phyloP scores from a whole-genome alignment of 2,888 invertebrate genomes.

The Ommatoiulus sabulosus region DNA sequence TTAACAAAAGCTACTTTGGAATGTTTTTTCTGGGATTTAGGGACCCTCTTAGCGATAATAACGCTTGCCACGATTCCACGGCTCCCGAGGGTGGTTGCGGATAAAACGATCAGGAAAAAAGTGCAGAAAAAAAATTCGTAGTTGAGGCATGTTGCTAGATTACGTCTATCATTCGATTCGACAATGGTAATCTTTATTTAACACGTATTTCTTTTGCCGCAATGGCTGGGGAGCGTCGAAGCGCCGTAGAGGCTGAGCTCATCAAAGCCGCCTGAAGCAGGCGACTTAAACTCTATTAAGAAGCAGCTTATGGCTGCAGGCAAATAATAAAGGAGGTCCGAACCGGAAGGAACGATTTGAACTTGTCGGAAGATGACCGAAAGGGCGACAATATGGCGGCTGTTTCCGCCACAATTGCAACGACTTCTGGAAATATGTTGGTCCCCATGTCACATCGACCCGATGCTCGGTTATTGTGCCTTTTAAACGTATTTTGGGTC shows the following conservation, averaged over 20 bases:
- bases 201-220: not conserved
- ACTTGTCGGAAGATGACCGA: not conserved
- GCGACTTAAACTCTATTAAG: constrained; percentile 15
- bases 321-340: not conserved
- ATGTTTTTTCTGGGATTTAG: not conserved
- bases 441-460: not conserved
- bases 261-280: not conserved
- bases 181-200: constrained; percentile 36
- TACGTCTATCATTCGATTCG: constrained; percentile 43
- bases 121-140: not conserved
- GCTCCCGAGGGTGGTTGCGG: not conserved
- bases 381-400: constrained; percentile 12
- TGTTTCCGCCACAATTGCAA: not conserved
- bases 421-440: not conserved
- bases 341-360: not conserved
- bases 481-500: no score
- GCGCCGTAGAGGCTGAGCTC: not conserved
- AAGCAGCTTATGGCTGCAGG: not conserved
- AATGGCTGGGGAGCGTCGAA: not conserved
- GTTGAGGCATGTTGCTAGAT: constrained; percentile 26
- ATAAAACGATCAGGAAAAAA: not conserved
- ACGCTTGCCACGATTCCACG: not conserved
- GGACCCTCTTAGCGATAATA: constrained; percentile 14
- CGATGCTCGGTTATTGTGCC: no score
- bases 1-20: not conserved